A percentile compares a stretch with the other conserved stretches of the same genome.
These are phyloP conservation scores for Athripsodes cinereus DNA, from an alignment of 2,888 invertebrate genomes.

Conservation along the genomic window DNA sequence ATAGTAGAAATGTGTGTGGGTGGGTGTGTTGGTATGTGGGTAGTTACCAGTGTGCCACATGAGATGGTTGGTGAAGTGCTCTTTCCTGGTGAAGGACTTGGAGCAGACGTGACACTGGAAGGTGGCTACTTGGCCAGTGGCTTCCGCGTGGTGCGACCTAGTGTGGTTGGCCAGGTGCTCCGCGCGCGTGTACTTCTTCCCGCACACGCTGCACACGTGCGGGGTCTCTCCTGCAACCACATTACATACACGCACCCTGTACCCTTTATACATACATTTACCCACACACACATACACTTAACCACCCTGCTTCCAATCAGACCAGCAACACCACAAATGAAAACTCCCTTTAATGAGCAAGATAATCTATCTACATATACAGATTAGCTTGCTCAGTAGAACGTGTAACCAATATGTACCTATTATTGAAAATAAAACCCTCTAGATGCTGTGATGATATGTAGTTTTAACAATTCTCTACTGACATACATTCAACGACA, in stretches of 20 bases:
- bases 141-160: conserved; percentile 83
- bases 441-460: too few species aligned
- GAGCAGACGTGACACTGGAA: conserved; percentile 83
- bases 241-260: not conserved
- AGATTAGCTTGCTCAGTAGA: too few species aligned
- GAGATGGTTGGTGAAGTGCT: conserved; percentile 86
- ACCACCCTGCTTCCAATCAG: too few species aligned
- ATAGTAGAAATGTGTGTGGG: too few species aligned
- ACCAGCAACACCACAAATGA: too few species aligned
- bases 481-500: too few species aligned
- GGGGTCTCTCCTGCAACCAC: conserved; percentile 70
- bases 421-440: too few species aligned
- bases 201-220: conserved; percentile 81
- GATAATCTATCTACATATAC: too few species aligned
- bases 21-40: not conserved
- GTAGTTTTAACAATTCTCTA: too few species aligned
- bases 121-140: conserved; percentile 42
- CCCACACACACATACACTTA: not conserved
- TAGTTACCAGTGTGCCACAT: conserved; percentile 74
- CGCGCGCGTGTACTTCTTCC: conserved; percentile 83
- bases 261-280: not conserved
- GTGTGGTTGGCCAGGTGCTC: conserved; percentile 85
- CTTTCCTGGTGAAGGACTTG: conserved; percentile 82
- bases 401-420: too few species aligned
- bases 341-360: too few species aligned